Evolutionary conservation across 2,113 vertebrate genomes (phyloP), one percentile per base, ranked within the genome.

Genomic region (Paradisaea rubra): DNA sequence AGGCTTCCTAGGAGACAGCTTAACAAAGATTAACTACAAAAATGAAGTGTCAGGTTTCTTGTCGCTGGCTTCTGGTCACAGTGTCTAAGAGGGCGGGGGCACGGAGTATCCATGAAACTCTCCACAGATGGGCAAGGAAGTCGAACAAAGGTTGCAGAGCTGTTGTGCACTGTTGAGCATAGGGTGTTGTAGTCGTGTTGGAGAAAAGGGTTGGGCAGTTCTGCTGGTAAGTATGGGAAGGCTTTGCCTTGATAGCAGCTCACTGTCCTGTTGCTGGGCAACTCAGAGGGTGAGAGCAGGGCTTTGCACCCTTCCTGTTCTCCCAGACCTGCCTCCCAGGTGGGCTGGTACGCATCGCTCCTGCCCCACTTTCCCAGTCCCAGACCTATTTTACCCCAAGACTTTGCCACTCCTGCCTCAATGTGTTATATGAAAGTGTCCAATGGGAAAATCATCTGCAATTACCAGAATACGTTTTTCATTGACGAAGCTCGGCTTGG

Each of bases 381-480:
- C 0, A 0, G 45, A 52, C 25, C 13, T 73, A 6, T 72, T 86
- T 78, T 71, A 37, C 37, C 25, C 65, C 60, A 64, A 27, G 60
- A 16, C 17, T 39, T 61, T 39, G 14, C 64, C 15, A 37, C 14
- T 81, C 25, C 64, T 87, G 22, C 39, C 73, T 76, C 72, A 53
- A 74, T 49, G 20, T 49, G 28, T 84, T 95, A 66, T 15, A n/a
- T 76, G 61, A 54, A 82, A 82, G 50, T 5, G 39, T 77, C 89
- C 84, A 54, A 57, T 68, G 19, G 74, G 35, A 81, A 61, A 94
- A 87, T 95, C 86, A 86, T 94, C 85, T 31, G 37, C 71, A 97
- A 93, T 95, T 93, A 90, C 90, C 76, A 83, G 73, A 89, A 78
- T 52, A 16, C 52, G 80, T 94, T 86, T 77, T 93, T 78, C 85